Conservation (phyloP, 2,888 invertebrate genomes). For the Tinea trinotella region DNA sequence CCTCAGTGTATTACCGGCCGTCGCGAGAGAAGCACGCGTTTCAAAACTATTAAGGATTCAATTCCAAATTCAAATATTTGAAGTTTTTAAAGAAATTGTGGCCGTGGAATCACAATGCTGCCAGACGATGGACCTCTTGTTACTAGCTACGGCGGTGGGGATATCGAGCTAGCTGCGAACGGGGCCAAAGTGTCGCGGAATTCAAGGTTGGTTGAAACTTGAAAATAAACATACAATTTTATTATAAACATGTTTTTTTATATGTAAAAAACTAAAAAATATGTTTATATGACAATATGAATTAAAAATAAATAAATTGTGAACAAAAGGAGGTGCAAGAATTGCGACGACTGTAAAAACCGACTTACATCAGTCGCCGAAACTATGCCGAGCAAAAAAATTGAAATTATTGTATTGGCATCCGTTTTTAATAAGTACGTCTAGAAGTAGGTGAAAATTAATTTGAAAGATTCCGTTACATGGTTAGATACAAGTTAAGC, state of each 20-base stretch:
- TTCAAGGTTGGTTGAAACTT: slow-evolving; percentile 49
- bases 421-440: no score
- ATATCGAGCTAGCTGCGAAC: slow-evolving; percentile 53
- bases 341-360: no score
- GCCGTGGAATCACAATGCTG: slow-evolving; percentile 28
- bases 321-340: no score
- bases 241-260: not conserved
- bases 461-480: no score
- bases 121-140: slow-evolving; percentile 63
- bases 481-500: no score
- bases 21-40: slow-evolving; percentile 26
- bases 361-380: no score
- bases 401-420: no score
- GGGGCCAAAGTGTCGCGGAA: slow-evolving; percentile 52
- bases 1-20: slow-evolving; percentile 31
- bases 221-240: slow-evolving; percentile 24
- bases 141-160: slow-evolving; percentile 55
- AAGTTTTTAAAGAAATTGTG: slow-evolving; percentile 1
- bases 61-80: slow-evolving; percentile 12
- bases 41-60: slow-evolving; percentile 21
- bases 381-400: no score
- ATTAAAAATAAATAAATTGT: no score
- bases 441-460: no score
- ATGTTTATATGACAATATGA: no score
- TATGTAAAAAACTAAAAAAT: not conserved